phyloP scores from a whole-genome alignment of 2,888 invertebrate genomes.

The Plemyria rubiginata region DNA sequence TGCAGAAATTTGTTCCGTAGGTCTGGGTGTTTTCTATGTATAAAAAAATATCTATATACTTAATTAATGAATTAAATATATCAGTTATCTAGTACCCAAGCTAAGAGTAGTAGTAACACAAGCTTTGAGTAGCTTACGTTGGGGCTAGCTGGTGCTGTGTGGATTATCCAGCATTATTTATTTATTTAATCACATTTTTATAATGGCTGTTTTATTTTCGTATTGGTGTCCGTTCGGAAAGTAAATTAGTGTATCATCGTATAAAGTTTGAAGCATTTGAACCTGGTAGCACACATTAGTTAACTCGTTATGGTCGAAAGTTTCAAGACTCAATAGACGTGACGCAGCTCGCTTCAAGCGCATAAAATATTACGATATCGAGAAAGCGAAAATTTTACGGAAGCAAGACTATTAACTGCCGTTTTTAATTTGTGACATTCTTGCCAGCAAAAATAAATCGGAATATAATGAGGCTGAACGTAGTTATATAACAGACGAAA shows the following conservation, averaged over 20 bases:
- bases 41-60: no score
- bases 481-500: slow-evolving; percentile 22
- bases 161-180: no score
- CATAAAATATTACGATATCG: slow-evolving; percentile 49
- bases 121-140: no score
- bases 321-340: slow-evolving; percentile 13
- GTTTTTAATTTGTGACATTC: slow-evolving; percentile 5
- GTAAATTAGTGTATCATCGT: not conserved
- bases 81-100: no score
- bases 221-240: not conserved
- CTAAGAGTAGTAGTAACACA: no score
- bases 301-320: slow-evolving; percentile 17
- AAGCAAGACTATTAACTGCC: slow-evolving; percentile 16
- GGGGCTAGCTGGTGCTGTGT: no score
- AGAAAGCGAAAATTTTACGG: slow-evolving; percentile 51
- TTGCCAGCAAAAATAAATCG: slow-evolving; percentile 24
- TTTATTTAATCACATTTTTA: no score
- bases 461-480: slow-evolving; percentile 4
- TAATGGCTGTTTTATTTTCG: not conserved
- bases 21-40: no score
- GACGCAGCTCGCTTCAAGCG: slow-evolving; percentile 36
- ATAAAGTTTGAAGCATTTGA: not conserved
- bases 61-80: no score
- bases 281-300: not conserved
- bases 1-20: no score